Base-by-base conservation (phyloP, 2,888 invertebrate species). In the Diarsia rubi region DNA sequence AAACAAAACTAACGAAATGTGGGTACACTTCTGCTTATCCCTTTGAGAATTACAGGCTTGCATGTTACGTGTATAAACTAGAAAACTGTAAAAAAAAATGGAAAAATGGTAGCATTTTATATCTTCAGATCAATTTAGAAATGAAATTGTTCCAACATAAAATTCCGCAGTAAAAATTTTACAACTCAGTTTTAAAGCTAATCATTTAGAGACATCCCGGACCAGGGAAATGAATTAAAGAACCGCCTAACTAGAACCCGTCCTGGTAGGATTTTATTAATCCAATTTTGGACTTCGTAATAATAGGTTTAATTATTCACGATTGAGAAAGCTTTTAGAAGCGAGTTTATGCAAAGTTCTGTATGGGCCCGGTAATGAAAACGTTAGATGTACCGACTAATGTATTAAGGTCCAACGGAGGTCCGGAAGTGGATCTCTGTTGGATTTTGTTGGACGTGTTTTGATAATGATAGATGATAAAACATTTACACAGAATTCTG, bases 271-370 rank as follows among this genome's bases (percentile, higher is more conserved):
- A 92, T 93, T 93, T 92, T 91, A 93, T 92, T 93, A 92, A 93
- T 92, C 90, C 91, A 93, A 94, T 92, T 93, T 93, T 76, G 87
- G 91, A 93, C 90, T 93, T 91, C 82, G 89, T 89, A 91, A 93
- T 94, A 94, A 93, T 93, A 93, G 91, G 88, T 93, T 95, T 93
- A 94, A 95, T 95, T 93, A 94, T 94, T 94, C 94, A 94, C 91
- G 91, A 93, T 92, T 90, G 92, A 92, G 92, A 93, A 93, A 93
- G 93, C 93, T 93, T 94, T 94, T 90, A 92, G 90, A 81, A 85
- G 82, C 82, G 90, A 91, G 88, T 91, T 91, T 90, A 91, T 91
- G 88, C 86, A 91, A 93, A 94, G 91, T 93, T 93, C 92, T 92
- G 91, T 90, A 91, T 90, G 91, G 86, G 65, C 83, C 90, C 91